phyloP scores from a whole-genome alignment of 2,797 vertebrate species.

The Antennarius maculatus region DNA sequence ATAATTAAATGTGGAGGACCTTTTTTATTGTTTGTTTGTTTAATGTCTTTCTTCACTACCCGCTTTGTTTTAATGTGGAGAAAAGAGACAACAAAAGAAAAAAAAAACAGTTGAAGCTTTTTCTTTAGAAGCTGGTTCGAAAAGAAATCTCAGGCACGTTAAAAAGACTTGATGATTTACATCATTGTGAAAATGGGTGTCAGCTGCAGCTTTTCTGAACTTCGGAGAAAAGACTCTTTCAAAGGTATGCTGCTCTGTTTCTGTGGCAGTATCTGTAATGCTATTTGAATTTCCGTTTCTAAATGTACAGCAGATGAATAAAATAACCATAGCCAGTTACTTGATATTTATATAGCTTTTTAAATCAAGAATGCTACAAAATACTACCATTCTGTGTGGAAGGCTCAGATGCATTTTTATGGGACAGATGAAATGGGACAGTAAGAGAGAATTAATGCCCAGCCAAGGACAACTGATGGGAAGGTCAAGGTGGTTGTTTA shows the following conservation, averaged over 20 bases:
- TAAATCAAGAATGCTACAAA: slow-evolving; percentile 13
- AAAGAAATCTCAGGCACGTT: not conserved
- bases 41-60: slow-evolving; percentile 28
- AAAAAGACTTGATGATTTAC: slow-evolving; percentile 38
- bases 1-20: slow-evolving; percentile 59
- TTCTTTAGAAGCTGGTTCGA: not conserved
- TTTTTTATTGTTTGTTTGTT: slow-evolving; percentile 57
- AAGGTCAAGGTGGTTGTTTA: slow-evolving; percentile 13
- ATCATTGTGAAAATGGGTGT: slow-evolving; percentile 39
- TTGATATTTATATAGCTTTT: slow-evolving; percentile 16
- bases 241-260: slow-evolving; percentile 43
- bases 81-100: slow-evolving; percentile 5
- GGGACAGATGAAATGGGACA: not conserved
- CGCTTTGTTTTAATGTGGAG: slow-evolving; percentile 32
- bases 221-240: slow-evolving; percentile 42
- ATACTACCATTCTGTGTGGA: slow-evolving; percentile 14
- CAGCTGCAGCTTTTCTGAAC: slow-evolving; percentile 36
- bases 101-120: slow-evolving; percentile 1
- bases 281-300: slow-evolving; percentile 53
- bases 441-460: slow-evolving; percentile 23
- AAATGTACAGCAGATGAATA: slow-evolving; percentile 62
- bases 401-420: slow-evolving; percentile 6
- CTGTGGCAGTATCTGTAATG: slow-evolving; percentile 46
- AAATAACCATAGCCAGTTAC: slow-evolving; percentile 53
- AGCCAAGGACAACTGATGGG: slow-evolving; percentile 25